These are phyloP conservation scores for Drosophila atroscutellata DNA, from an alignment of 2,888 invertebrate species.

Conservation along the genomic window DNA sequence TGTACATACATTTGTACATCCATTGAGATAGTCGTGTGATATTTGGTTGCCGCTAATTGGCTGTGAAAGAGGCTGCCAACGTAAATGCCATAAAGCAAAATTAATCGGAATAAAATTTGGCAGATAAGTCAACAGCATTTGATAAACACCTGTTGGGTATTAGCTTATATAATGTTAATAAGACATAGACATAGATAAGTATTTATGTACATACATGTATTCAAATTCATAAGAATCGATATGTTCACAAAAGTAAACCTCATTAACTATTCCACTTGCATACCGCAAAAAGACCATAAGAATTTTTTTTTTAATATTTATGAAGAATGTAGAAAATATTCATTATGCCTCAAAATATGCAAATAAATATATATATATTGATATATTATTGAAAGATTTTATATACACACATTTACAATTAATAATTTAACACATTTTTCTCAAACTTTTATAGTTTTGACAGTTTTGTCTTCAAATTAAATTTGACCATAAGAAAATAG, in stretches of 20 bases:
- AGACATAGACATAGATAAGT: conserved; percentile 1
- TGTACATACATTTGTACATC: neutral
- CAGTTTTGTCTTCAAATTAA: neutral
- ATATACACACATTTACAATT: neutral
- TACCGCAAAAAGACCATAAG: neutral
- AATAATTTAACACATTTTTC: neutral
- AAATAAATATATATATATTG: neutral
- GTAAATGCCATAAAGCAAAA: conserved; percentile 54
- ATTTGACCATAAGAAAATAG: neutral
- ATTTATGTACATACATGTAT: neutral
- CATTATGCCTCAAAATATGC: neutral
- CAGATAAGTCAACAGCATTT: conserved; percentile 59
- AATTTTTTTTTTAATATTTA: neutral
- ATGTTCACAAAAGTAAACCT: neutral
- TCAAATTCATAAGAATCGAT: neutral
- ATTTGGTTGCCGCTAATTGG: conserved; percentile 52
- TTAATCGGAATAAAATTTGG: conserved; percentile 63
- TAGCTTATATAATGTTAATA: conserved; percentile 20
- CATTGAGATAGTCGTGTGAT: conserved; percentile 50
- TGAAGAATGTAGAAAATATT: neutral
- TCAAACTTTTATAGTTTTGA: neutral
- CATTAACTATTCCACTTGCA: neutral
- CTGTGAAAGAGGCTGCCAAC: conserved; percentile 60
- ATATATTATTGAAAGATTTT: neutral
- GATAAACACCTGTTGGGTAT: conserved; percentile 61